Conservation (phyloP, 92 coral and sea anemone genomes). For the Pocillopora grandis region DNA sequence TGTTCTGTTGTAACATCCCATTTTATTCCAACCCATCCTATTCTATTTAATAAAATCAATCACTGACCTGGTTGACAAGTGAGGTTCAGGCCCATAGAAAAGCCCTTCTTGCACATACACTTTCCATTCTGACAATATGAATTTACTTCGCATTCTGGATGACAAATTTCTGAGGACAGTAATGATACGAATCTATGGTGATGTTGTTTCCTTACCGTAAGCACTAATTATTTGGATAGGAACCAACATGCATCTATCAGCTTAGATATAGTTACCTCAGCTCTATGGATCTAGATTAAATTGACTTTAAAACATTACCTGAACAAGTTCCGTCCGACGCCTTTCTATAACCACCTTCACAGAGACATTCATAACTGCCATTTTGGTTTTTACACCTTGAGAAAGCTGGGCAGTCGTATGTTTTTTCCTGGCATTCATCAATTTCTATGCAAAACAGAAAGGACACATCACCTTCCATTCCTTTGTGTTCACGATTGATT, state of each 20-base stretch:
- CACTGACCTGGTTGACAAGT: constrained; percentile 3
- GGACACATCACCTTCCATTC: not conserved
- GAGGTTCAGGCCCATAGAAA: not conserved
- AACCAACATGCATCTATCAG: too few relatives aligned
- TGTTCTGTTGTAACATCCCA: too few relatives aligned
- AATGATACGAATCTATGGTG: too few relatives aligned
- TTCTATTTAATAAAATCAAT: not conserved
- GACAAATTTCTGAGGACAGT: constrained; percentile 1
- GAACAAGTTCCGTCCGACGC: not conserved
- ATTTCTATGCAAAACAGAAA: not conserved
- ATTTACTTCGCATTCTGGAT: not conserved
- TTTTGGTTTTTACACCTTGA: constrained; percentile 8
- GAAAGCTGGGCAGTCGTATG: not conserved
- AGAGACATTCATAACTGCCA: constrained; percentile 26
- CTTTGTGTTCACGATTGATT: not conserved
- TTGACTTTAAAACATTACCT: constrained; percentile 2
- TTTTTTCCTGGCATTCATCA: constrained; percentile 22
- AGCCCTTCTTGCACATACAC: constrained; percentile 19
- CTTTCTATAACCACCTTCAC: constrained; percentile 11
- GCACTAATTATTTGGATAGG: too few relatives aligned
- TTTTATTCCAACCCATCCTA: too few relatives aligned
- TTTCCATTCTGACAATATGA: constrained; percentile 5
- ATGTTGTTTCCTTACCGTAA: too few relatives aligned
- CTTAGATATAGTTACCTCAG: not conserved
- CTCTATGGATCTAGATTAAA: not conserved